Evolutionary conservation across 2,113 vertebrate genomes (phyloP), one percentile per base, ranked within the genome.

Genomic region (Hippopotamus amphibius): DNA sequence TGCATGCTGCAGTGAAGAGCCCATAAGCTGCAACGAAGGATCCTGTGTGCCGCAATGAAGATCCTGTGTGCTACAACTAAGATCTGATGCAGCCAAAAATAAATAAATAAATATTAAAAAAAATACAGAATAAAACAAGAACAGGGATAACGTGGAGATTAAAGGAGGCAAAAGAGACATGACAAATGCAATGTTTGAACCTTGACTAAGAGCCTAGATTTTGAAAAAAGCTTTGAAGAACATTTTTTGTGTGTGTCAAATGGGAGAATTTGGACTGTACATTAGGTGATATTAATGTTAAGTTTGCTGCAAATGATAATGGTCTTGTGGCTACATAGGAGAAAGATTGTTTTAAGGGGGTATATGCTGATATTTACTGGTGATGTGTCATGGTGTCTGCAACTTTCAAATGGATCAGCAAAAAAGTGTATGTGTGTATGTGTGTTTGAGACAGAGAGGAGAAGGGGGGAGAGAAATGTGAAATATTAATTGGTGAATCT

Each of bases 401-500:
- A 80, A 17, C 65, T 94, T 96, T 86, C 48, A 86, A 6, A 80
- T 83, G 21, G 8, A 71, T 71, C 9, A 80, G 80, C 50, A 93
- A 88, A 90, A 82, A 69, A 83, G 37, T 50, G 22, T 68, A 5
- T 43, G 16, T 68, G 33, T 88, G 3, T 19, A 30, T 63, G 26
- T 63, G 46, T 53, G 33, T 37, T 37, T 37, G 37, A 37, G 37
- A 37, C 7, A 59, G 24, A 15, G 33, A 37, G 28, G n/a, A 28
- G 65, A 22, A 33, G 57, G 21, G 79, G 37, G 21, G 55, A 17
- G 43, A 74, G 21, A 85, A 86, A 55, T 79, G 43, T 63, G 69
- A 79, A 90, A 30, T 72, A 85, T 41, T 88, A 71, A 94, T 12
- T 53, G 55, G 22, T 90, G n/a, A 93, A 89, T 77, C 19, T 93